phyloP scores from a whole-genome alignment of 1,140 invertebrate species.

The Arctopsyche grandis region DNA sequence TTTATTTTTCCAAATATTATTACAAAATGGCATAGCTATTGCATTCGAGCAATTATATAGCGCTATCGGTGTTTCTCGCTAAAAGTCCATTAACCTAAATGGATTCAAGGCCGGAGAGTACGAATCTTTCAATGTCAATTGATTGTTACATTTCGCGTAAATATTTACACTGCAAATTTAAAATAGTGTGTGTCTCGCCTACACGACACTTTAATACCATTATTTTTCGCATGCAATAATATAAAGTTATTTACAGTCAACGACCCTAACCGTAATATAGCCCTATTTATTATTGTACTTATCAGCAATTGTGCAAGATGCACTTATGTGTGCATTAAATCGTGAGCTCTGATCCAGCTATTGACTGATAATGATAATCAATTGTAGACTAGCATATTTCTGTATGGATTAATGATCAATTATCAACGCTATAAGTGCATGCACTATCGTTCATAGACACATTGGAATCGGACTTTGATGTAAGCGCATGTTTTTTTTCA shows the following conservation, averaged over 20 bases:
- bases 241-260: too few relatives aligned
- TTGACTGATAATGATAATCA: constrained; percentile 15
- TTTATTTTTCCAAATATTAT: background rate
- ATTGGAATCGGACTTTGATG: too few relatives aligned
- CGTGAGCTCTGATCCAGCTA: constrained; percentile 15
- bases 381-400: background rate
- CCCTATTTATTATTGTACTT: too few relatives aligned
- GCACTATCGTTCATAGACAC: background rate
- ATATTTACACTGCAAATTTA: background rate
- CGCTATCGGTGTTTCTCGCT: background rate
- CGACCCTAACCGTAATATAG: too few relatives aligned
- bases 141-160: background rate
- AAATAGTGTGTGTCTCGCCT: too few relatives aligned
- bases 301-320: background rate
- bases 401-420: constrained; percentile 1
- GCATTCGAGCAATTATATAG: background rate
- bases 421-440: background rate
- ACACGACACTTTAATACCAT: too few relatives aligned
- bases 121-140: constrained; percentile 6
- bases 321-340: background rate
- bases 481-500: too few relatives aligned
- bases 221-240: too few relatives aligned
- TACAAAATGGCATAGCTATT: background rate
- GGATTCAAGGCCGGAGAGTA: background rate
- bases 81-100: background rate